Base-by-base conservation (phyloP, 2,113 vertebrate species). In the Entosphenus tridentatus region DNA sequence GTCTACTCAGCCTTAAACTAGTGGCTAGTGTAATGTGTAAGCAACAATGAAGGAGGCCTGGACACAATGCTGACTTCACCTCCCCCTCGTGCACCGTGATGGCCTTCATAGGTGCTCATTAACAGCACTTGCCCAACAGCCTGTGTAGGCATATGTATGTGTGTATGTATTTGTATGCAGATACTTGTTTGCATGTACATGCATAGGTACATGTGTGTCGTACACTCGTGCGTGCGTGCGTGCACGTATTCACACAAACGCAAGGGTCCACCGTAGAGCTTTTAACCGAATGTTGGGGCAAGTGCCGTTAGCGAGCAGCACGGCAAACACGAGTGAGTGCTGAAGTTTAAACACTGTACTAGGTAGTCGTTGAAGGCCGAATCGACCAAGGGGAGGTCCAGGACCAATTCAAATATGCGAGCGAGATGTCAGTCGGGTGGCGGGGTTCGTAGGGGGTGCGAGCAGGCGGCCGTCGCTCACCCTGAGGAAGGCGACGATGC, bases 401-500 rank as follows among this genome's bases (percentile, higher is more conserved):
- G 39, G 39, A 39, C 39, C 39, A 39, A 39, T 39, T 39, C 6
- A 39, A 39, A 39, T 39, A 39, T 39, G 39, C 39, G 39, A 39
- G 4, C 39, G 39, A 39, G 39, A 39, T 7, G 39, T 39, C 39
- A 39, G 39, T 39, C 1, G 39, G 39, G 39, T 7, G 39, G 39
- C 39, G 5, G 39, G 39, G 39, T 39, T 39, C 39, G 39, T 39
- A 39, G 39, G 39, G 39, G 39, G 39, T 39, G 39, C 39, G 39
- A 39, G 39, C 39, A 39, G 39, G 39, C 39, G 39, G 39, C 39
- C 39, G 39, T 39, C 39, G 39, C 76, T 58, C 76, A 96, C 92
- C 86, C 96, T 96, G 80, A 96, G 96, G 82, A 97, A 97, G 76
- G 89, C 91, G 0, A 97, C 84, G 80, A 96, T 95, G 74, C 92